Percentiles rank a stretch among this genome's conserved stretches.
Evolutionary conservation across 2,797 vertebrate species (phyloP).

Genomic region (Prionace glauca): DNA sequence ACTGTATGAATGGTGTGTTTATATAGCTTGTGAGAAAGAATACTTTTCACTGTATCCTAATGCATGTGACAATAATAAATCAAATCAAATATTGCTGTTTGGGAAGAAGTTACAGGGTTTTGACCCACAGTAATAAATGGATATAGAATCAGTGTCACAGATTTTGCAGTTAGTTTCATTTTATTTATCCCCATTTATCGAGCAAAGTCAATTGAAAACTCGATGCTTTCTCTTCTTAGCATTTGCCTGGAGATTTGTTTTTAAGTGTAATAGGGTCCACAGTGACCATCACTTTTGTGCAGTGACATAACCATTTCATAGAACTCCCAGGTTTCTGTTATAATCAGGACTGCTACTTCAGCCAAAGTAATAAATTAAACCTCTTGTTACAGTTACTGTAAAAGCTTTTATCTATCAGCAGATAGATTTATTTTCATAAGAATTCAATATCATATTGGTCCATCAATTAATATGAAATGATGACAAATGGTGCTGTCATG

Average conservation of each 20-base stretch:
- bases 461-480: not conserved
- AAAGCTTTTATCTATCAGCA: not conserved
- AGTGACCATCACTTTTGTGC: not conserved
- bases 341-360: not conserved
- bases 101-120: not conserved
- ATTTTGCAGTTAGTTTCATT: not conserved
- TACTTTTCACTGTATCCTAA: too few species aligned
- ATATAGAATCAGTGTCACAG: not conserved
- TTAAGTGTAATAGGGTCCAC: not conserved
- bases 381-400: not conserved
- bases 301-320: not conserved
- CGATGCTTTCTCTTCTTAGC: not conserved
- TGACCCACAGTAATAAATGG: not conserved
- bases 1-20: too few species aligned
- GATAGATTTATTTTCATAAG: not conserved
- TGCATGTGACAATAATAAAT: too few species aligned
- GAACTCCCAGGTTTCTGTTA: not conserved
- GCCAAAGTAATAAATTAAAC: not conserved
- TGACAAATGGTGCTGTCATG: not conserved
- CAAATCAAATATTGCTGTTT: too few species aligned
- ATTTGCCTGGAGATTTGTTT: not conserved
- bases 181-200: not conserved
- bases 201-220: not conserved
- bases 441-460: not conserved
- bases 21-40: too few species aligned